Percentiles rank a stretch among this genome's conserved stretches.
Conservation (phyloP, 30 jellyfish, hydroid and myxozoan species). For the Euphysa ruthae region DNA sequence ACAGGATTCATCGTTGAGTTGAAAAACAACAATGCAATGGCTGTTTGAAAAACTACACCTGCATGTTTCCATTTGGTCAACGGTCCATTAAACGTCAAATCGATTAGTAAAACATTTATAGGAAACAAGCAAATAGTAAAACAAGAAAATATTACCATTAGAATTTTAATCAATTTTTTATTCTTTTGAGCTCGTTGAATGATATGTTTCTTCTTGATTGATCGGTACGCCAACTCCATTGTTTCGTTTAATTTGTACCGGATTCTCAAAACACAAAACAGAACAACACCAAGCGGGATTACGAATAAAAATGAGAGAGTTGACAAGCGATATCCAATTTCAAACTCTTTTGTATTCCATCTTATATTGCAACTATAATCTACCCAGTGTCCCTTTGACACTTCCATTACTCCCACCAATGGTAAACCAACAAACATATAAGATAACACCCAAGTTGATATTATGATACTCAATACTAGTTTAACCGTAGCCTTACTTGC, state of each 20-base stretch:
- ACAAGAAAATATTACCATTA: slow-evolving; percentile 70
- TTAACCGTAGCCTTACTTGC: slow-evolving; percentile 42
- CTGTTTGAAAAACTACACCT: slow-evolving; percentile 9
- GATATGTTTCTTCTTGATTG: slow-evolving; percentile 36
- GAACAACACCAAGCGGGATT: slow-evolving; percentile 53
- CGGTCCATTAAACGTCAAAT: slow-evolving; percentile 34
- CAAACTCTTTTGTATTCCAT: slow-evolving; percentile 34
- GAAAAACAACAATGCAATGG: slow-evolving; percentile 45
- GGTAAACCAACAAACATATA: slow-evolving; percentile 66
- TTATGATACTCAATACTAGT: slow-evolving; percentile 20
- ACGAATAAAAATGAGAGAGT: slow-evolving; percentile 26
- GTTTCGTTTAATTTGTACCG: slow-evolving; percentile 29
- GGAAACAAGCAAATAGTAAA: slow-evolving; percentile 86
- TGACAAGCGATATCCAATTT: slow-evolving; percentile 31
- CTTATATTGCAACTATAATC: slow-evolving; percentile 30
- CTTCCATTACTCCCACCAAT: slow-evolving; percentile 21
- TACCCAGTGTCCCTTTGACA: slow-evolving; percentile 35
- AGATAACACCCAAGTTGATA: slow-evolving; percentile 60
- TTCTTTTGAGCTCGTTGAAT: slow-evolving; percentile 53
- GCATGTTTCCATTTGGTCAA: slow-evolving; percentile 32
- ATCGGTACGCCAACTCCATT: slow-evolving; percentile 40
- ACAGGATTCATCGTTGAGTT: slow-evolving; percentile 87
- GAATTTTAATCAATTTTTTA: slow-evolving; percentile 50
- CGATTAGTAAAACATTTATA: slow-evolving; percentile 39
- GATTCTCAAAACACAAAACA: slow-evolving; percentile 47